phyloP scores from a whole-genome alignment of 2,888 invertebrate species.

The Melanotus villosus region DNA sequence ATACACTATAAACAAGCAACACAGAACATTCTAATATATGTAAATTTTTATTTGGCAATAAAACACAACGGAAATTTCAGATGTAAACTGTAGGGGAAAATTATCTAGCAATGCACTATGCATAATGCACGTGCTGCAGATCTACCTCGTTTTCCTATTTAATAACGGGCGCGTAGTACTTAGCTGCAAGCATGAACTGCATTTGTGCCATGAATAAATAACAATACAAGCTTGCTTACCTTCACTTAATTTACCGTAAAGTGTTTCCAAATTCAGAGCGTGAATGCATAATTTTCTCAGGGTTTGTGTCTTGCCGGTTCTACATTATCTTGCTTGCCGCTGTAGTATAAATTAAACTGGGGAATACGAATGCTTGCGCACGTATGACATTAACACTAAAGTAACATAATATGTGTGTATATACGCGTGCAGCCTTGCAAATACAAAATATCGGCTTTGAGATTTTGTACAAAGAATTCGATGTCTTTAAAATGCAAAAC shows the following conservation, averaged over 20 bases:
- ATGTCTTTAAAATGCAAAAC: too few relatives aligned
- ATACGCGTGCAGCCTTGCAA: too few relatives aligned
- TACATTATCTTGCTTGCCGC: not conserved
- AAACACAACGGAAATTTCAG: not conserved
- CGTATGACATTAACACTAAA: too few relatives aligned
- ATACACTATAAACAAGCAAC: too few relatives aligned
- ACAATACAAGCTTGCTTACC: slow-evolving; percentile 18
- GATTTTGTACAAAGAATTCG: too few relatives aligned
- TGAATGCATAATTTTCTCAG: slow-evolving; percentile 7
- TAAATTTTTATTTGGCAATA: not conserved
- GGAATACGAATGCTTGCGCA: not conserved
- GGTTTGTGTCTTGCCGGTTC: not conserved
- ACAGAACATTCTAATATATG: not conserved
- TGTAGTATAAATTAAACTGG: not conserved
- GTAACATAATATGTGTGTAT: too few relatives aligned
- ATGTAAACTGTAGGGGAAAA: not conserved
- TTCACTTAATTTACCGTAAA: slow-evolving; percentile 23
- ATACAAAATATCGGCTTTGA: too few relatives aligned
- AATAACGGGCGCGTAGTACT: not conserved
- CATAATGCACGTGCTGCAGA: slow-evolving; percentile 1
- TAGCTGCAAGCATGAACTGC: slow-evolving; percentile 10
- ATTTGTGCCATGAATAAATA: slow-evolving; percentile 20
- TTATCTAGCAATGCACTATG: not conserved
- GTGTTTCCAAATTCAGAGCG: slow-evolving; percentile 8
- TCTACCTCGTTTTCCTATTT: not conserved